Conservation (phyloP, 92 coral and sea anemone species). For the Diadumene lineata region DNA sequence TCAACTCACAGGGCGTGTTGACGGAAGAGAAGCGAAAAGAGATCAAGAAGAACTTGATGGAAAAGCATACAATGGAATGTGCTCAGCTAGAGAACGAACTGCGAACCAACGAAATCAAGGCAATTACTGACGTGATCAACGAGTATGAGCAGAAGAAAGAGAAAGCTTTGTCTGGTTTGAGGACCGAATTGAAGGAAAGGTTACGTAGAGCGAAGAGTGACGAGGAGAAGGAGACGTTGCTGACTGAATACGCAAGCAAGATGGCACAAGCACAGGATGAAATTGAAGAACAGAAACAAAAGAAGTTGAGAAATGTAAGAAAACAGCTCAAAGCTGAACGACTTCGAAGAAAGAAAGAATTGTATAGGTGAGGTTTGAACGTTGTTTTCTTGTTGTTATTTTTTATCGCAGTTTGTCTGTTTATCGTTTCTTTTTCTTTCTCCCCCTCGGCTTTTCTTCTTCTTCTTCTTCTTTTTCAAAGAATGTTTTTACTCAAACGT, state of each 20-base stretch:
- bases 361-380: constrained; percentile 85
- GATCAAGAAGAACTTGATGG: constrained; percentile 78
- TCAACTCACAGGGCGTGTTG: constrained; percentile 80
- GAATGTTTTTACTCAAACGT: no score
- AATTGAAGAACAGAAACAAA: constrained; percentile 79
- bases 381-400: no score
- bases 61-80: constrained; percentile 97
- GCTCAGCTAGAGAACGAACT: constrained; percentile 92
- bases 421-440: neutral
- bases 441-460: neutral
- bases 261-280: constrained; percentile 76
- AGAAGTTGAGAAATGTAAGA: constrained; percentile 79
- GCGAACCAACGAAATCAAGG: constrained; percentile 83
- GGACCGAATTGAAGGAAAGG: constrained; percentile 69
- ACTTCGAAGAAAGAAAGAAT: constrained; percentile 79
- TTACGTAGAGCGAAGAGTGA: constrained; percentile 68
- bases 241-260: constrained; percentile 72
- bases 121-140: constrained; percentile 83
- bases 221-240: constrained; percentile 80
- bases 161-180: constrained; percentile 60
- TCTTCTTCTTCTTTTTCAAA: neutral
- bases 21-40: constrained; percentile 89
- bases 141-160: constrained; percentile 86
- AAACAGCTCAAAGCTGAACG: constrained; percentile 79
- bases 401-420: no score